These are phyloP conservation scores for Aethes cnicana DNA, from an alignment of 2,888 invertebrate genomes.

Conservation along the genomic window DNA sequence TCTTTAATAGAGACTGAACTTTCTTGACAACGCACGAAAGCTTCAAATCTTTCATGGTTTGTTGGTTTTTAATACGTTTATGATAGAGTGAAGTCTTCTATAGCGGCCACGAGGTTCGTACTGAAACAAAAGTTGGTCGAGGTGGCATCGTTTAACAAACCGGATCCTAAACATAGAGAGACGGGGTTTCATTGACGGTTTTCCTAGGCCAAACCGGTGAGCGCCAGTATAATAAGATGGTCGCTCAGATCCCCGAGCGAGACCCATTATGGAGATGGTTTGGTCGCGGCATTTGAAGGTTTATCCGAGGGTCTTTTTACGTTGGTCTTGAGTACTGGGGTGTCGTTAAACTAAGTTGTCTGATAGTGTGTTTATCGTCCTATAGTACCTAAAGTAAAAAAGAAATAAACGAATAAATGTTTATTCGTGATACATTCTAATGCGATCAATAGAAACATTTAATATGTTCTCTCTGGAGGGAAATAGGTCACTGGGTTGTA, in stretches of 20 bases:
- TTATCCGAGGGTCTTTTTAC: background rate
- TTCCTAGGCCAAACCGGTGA: slow-evolving; percentile 14
- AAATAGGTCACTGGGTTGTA: no score
- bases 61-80: slow-evolving; percentile 4
- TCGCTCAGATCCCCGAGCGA: background rate
- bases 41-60: background rate
- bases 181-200: slow-evolving; percentile 61
- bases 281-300: background rate
- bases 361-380: no score
- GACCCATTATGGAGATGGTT: background rate
- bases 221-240: slow-evolving; percentile 1
- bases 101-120: slow-evolving; percentile 55
- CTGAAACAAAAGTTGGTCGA: slow-evolving; percentile 68
- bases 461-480: no score
- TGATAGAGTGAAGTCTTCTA: slow-evolving; percentile 34
- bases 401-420: no score
- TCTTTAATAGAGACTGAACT: background rate
- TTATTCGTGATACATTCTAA: no score
- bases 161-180: slow-evolving; percentile 50
- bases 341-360: no score
- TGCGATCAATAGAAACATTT: no score
- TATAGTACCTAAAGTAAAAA: no score
- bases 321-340: no score
- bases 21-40: background rate
- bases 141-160: slow-evolving; percentile 61